Conservation (phyloP, 2,113 vertebrate genomes). For the Dasyurus viverrinus region DNA sequence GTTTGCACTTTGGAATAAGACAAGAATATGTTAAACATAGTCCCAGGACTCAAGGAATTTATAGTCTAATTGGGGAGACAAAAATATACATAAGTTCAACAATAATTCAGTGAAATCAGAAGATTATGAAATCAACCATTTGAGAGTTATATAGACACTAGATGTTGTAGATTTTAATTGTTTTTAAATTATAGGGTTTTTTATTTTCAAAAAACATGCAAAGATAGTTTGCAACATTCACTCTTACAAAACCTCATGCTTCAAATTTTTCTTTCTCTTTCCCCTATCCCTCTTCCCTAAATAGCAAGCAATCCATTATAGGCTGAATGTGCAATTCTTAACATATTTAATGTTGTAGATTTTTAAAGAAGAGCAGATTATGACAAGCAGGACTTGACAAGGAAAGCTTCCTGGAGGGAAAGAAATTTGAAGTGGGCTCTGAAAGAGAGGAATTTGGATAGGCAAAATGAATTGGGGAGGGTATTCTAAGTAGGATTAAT, state of each 20-base stretch:
- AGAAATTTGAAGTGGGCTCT: background rate
- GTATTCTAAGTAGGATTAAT: background rate
- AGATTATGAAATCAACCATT: background rate
- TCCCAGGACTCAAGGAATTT: background rate
- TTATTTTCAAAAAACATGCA: too few species aligned
- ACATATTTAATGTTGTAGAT: too few species aligned
- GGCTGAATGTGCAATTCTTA: too few species aligned
- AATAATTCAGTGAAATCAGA: background rate
- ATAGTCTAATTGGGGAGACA: background rate
- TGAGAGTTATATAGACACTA: background rate
- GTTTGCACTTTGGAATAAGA: background rate
- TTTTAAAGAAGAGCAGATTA: background rate
- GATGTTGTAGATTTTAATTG: background rate
- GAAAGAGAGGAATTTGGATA: background rate
- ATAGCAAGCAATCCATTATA: too few species aligned
- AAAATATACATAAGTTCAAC: background rate
- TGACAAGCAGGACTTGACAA: background rate
- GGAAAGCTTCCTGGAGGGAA: background rate
- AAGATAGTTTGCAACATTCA: too few species aligned
- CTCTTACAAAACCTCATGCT: too few species aligned
- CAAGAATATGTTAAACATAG: background rate
- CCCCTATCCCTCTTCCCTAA: too few species aligned
- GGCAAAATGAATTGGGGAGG: background rate
- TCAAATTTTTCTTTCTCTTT: too few species aligned
- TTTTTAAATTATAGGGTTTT: too few species aligned